Conservation (phyloP, 2,113 vertebrate species). For the Hypomesus transpacificus region DNA sequence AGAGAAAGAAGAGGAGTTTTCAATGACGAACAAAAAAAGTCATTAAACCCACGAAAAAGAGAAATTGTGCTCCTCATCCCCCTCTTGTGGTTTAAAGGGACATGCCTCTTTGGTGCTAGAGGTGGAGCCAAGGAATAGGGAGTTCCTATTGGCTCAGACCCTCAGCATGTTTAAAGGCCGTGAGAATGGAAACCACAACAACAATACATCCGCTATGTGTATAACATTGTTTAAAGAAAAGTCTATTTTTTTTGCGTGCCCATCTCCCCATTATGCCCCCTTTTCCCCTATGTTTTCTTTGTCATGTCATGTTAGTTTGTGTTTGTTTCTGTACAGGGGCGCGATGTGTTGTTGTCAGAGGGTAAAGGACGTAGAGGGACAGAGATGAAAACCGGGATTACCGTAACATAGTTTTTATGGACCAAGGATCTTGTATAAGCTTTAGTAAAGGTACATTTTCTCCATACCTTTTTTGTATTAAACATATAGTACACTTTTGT, state of each 20-base stretch:
- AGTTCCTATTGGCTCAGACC: constrained; percentile 69
- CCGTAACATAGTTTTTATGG: constrained; percentile 94
- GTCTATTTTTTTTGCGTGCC: constrained; percentile 68
- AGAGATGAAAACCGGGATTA: constrained; percentile 70
- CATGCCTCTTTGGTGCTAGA: constrained; percentile 67
- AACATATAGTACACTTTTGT: constrained; percentile 97
- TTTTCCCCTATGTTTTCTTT: constrained; percentile 67
- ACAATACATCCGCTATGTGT: constrained; percentile 63
- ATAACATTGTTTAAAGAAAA: constrained; percentile 64
- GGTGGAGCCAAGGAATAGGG: constrained; percentile 40
- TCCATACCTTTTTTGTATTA: constrained; percentile 97
- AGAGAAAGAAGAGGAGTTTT: constrained; percentile 41
- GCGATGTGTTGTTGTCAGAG: constrained; percentile 80
- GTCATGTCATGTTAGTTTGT: constrained; percentile 70
- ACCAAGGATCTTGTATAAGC: constrained; percentile 99
- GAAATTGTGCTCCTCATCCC: constrained; percentile 55
- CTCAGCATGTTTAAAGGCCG: constrained; percentile 62
- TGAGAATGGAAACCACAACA: constrained; percentile 58
- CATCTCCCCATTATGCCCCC: constrained; percentile 23
- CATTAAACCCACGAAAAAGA: constrained; percentile 50
- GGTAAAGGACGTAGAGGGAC: constrained; percentile 76
- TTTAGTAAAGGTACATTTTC: constrained; percentile 99
- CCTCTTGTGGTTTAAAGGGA: constrained; percentile 74
- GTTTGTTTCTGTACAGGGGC: constrained; percentile 71
- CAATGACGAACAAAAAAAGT: neutral